A percentile compares a stretch with the other conserved stretches of the same genome.
These are phyloP conservation scores for Periophthalmus magnuspinnatus DNA, from an alignment of 2,797 vertebrate genomes.

Conservation along the genomic window DNA sequence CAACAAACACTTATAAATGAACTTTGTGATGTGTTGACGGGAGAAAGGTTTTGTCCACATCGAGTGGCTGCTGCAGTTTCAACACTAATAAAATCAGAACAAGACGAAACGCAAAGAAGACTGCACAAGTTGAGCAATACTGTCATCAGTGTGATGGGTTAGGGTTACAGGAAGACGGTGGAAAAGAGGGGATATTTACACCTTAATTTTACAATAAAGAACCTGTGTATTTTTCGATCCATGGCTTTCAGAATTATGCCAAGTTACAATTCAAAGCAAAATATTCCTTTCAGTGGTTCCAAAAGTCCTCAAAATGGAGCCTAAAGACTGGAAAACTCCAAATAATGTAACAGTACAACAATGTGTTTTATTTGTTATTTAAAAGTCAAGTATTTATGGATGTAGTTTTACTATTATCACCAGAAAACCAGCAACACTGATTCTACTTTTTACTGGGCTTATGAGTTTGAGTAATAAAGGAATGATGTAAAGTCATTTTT, in stretches of 20 bases:
- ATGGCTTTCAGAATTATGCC: not conserved
- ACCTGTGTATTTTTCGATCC: not conserved
- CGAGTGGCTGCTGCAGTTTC: slow-evolving; percentile 59
- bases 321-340: not conserved
- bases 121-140: slow-evolving; percentile 81
- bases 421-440: no score
- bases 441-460: no score
- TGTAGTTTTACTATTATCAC: not conserved
- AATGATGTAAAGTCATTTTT: not conserved
- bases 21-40: slow-evolving; percentile 73
- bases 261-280: not conserved
- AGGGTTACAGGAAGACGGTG: not conserved
- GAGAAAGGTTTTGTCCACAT: slow-evolving; percentile 81
- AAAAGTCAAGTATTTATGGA: not conserved
- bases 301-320: not conserved
- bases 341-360: not conserved
- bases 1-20: slow-evolving; percentile 56
- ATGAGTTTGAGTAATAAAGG: no score
- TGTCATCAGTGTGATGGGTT: slow-evolving; percentile 81
- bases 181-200: not conserved
- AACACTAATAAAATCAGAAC: slow-evolving; percentile 64
- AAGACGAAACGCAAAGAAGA: slow-evolving; percentile 59
- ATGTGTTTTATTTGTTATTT: not conserved
- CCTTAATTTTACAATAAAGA: not conserved
- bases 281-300: not conserved